Conservation (phyloP, 2,888 invertebrate species). For the Drosophila mercatorum region DNA sequence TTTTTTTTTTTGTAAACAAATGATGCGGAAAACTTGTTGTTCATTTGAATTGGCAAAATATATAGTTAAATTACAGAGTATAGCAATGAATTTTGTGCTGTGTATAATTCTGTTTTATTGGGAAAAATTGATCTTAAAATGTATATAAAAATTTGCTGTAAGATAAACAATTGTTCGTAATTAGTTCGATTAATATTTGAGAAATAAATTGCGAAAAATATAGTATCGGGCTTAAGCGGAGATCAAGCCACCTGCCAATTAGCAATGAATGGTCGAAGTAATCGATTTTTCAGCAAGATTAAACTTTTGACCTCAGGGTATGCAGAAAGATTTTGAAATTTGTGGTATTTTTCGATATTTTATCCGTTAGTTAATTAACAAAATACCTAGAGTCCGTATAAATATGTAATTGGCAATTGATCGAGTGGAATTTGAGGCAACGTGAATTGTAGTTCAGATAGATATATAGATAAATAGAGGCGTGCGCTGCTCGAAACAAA, state of each 20-base stretch:
- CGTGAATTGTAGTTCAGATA: not conserved
- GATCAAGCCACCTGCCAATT: conserved; percentile 6
- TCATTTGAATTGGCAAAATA: not conserved
- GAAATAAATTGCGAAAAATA: conserved; percentile 1
- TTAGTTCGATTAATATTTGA: conserved; percentile 4
- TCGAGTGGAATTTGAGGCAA: conserved; percentile 9
- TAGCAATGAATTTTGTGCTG: not conserved
- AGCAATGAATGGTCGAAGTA: not conserved
- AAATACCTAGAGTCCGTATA: conserved; percentile 3
- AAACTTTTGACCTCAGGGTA: conserved; percentile 9
- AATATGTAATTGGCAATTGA: conserved; percentile 20
- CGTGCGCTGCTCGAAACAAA: not conserved
- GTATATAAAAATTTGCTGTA: not conserved
- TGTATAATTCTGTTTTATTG: conserved; percentile 13
- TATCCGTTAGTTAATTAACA: conserved; percentile 3
- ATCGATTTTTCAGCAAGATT: not conserved
- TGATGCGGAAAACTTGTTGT: conserved; percentile 44
- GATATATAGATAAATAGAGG: not conserved
- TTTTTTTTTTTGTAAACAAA: conserved; percentile 13
- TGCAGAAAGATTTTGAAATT: not conserved
- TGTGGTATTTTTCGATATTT: not conserved
- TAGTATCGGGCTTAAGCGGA: not conserved
- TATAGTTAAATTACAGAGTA: not conserved
- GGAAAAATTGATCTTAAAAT: conserved; percentile 8
- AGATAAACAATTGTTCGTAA: not conserved